Percentiles rank a stretch among this genome's conserved stretches.
These are phyloP conservation scores for Dolichoris vasculosae DNA, from an alignment of 1,140 invertebrate genomes.

Conservation along the genomic window DNA sequence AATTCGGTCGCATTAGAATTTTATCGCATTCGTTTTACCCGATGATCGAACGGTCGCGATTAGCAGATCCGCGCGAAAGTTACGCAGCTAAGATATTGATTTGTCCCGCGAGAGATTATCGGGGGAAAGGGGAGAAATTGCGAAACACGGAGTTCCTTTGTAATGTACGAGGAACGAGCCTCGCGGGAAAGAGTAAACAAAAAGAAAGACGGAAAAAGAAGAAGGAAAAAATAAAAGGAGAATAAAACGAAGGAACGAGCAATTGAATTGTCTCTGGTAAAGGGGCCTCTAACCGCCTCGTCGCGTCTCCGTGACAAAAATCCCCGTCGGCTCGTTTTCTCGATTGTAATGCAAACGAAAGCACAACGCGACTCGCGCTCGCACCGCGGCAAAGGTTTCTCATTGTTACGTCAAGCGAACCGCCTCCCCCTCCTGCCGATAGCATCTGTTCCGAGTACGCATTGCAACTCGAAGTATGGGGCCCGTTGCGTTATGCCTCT, in stretches of 20 bases:
- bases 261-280: neutral
- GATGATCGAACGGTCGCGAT: no score
- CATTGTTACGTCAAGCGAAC: slow-evolving; percentile 72
- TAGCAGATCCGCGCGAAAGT: no score
- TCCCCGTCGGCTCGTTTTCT: slow-evolving; percentile 49
- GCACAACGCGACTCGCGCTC: slow-evolving; percentile 61
- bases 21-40: no score
- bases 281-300: neutral
- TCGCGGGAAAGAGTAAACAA: neutral
- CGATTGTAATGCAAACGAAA: slow-evolving; percentile 70
- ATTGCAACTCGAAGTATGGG: neutral
- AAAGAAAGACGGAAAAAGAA: neutral
- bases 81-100: no score
- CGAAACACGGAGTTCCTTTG: neutral
- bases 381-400: slow-evolving; percentile 63
- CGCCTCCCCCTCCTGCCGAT: slow-evolving; percentile 61
- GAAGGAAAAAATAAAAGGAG: slow-evolving; percentile 33
- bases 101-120: no score
- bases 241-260: neutral
- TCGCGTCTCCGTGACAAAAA: slow-evolving; percentile 48
- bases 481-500: slow-evolving; percentile 44
- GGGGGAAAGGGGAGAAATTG: neutral
- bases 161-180: neutral
- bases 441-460: slow-evolving; percentile 38
- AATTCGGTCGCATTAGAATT: no score